phyloP scores from a whole-genome alignment of 1,140 invertebrate genomes.

The Lethrus apterus region DNA sequence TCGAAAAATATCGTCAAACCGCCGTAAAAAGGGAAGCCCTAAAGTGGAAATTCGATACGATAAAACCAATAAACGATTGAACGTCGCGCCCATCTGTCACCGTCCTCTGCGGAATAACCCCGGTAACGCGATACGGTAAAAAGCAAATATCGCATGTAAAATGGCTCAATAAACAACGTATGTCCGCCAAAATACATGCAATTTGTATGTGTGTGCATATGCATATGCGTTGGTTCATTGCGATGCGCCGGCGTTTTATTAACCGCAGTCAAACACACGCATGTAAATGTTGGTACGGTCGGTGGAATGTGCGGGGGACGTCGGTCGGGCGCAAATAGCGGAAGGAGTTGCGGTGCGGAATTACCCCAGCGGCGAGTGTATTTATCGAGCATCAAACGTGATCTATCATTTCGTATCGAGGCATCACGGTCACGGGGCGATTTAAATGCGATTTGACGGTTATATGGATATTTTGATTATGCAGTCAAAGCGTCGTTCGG shows the following conservation, averaged over 20 bases:
- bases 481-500: too few relatives aligned
- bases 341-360: too few relatives aligned
- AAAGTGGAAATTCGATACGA: slow-evolving; percentile 13
- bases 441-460: too few relatives aligned
- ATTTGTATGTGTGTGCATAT: slow-evolving; percentile 6
- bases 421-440: too few relatives aligned
- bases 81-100: slow-evolving; percentile 2
- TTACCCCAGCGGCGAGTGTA: too few relatives aligned
- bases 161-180: slow-evolving; percentile 27
- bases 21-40: too few relatives aligned
- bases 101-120: slow-evolving; percentile 12
- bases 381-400: too few relatives aligned
- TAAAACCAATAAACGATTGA: slow-evolving; percentile 12
- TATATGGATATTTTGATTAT: too few relatives aligned
- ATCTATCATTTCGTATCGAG: too few relatives aligned
- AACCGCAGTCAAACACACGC: slow-evolving; percentile 10
- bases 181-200: slow-evolving; percentile 22
- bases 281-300: background rate
- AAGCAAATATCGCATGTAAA: slow-evolving; percentile 25
- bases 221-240: slow-evolving; percentile 2
- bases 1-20: too few relatives aligned
- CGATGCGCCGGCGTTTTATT: slow-evolving; percentile 12
- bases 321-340: too few relatives aligned
- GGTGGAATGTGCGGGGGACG: background rate
- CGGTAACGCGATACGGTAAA: slow-evolving; percentile 20